These are phyloP conservation scores for Propithecus deckenii DNA, from an alignment of 2,797 vertebrate species.

Conservation along the genomic window DNA sequence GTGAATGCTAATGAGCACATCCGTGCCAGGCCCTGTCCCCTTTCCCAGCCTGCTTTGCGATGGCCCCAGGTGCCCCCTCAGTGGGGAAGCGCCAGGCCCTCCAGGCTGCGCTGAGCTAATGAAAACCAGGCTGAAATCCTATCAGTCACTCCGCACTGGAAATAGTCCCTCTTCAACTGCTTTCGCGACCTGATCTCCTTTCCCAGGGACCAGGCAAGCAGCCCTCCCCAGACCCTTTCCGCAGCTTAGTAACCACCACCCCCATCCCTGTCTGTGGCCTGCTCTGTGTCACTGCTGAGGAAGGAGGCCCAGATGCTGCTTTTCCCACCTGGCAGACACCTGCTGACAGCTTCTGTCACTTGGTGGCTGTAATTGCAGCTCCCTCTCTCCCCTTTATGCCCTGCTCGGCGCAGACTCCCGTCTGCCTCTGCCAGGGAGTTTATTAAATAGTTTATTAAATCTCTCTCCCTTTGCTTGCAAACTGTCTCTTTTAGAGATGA, in stretches of 20 bases:
- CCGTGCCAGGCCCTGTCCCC: not conserved
- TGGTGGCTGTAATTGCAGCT: not conserved
- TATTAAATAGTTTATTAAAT: slow-evolving; percentile 71
- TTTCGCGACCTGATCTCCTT: not conserved
- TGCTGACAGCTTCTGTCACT: slow-evolving; percentile 49
- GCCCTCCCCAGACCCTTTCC: not conserved
- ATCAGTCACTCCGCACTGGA: not conserved
- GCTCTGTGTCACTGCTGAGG: not conserved
- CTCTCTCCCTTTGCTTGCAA: slow-evolving; percentile 51
- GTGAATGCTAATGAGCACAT: not conserved
- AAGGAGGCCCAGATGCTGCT: slow-evolving; percentile 36
- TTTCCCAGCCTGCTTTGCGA: not conserved
- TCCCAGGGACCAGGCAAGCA: not conserved
- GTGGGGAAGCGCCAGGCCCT: not conserved
- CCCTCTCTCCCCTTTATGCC: not conserved
- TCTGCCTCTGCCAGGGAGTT: slow-evolving; percentile 63
- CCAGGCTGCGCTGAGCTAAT: not conserved
- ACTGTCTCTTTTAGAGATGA: slow-evolving; percentile 47
- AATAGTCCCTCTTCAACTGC: not conserved
- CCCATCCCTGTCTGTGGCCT: not conserved
- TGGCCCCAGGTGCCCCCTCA: not conserved
- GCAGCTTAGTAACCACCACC: not conserved
- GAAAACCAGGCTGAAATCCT: not conserved
- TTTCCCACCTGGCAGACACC: not conserved
- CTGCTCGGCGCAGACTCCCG: not conserved